Evolutionary conservation across 2,888 invertebrate species (phyloP), one percentile per base, ranked within the genome.

Genomic region (Ferdinandea cuprea): DNA sequence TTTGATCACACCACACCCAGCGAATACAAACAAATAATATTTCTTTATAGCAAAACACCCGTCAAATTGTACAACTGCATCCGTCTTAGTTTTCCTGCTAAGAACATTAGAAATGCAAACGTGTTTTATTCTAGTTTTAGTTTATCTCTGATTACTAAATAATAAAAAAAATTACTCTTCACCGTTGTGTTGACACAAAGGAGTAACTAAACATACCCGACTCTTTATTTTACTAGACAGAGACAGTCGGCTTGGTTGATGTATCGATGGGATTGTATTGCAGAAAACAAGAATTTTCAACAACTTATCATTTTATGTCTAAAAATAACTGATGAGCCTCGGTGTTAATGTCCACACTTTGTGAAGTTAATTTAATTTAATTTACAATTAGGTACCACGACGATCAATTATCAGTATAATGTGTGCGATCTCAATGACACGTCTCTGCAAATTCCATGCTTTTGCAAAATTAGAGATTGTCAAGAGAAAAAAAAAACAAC

Each of bases 181-280:
- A 19, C 30, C 42, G 40, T 54, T 59, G 42, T 48, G 42, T 48
- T 54, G n/a, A 44, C 40, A 59, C 50, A 59, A 76, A 17, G 40
- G 40, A 44, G 56, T 40, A 44, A 59, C 50, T 48, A 66, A 58
- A 61, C 15, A 54, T 72, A 35, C 21, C 28, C 52, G 71, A 37
- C 61, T 76, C 66, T 69, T 68, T 73, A 56, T 73, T 78, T 69
- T 50, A 78, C 48, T 30, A 73, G 37, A 58, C 32, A 69, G 19
- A 42, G 44, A 68, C 44, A 78, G 73, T 63, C 80, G 80, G 76
- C 68, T 85, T 85, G 68, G 68, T 69, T 58, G 76, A 46, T 50
- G 76, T 73, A 81, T 81, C 76, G 76, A 85, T 69, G 79, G 73
- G 85, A 77, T 79, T 85, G 85, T 83, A 85, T 85, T 63, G 54